phyloP scores from a whole-genome alignment of 2,797 vertebrate genomes.

The Brotula barbata region DNA sequence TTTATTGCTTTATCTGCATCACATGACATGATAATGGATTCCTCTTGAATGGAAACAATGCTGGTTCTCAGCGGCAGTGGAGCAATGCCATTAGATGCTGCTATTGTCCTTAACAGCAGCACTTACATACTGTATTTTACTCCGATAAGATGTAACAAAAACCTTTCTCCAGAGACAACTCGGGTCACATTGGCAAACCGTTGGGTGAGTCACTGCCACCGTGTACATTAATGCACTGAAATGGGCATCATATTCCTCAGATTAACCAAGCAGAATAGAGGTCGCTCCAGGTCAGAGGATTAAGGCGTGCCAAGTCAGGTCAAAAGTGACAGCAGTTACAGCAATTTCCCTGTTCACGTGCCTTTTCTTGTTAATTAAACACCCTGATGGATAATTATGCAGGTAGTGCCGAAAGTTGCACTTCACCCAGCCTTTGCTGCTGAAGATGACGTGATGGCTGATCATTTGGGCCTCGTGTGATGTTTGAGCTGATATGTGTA shows the following conservation, averaged over 20 bases:
- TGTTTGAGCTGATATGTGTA: conserved; percentile 1
- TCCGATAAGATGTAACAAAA: conserved; percentile 30
- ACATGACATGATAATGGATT: too few relatives aligned
- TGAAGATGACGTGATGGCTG: conserved; percentile 18
- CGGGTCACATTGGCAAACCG: conserved; percentile 23
- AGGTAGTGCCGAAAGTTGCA: background rate
- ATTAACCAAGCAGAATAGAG: background rate
- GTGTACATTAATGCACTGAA: conserved; percentile 6
- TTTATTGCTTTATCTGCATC: too few relatives aligned
- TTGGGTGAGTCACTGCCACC: conserved; percentile 34
- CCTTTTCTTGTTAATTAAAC: conserved; percentile 30
- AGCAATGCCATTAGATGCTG: too few relatives aligned
- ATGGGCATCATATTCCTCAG: background rate
- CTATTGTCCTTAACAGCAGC: too few relatives aligned
- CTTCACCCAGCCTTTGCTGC: background rate
- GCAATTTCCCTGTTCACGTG: conserved; percentile 1
- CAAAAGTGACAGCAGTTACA: conserved; percentile 16
- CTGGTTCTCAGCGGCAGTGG: too few relatives aligned
- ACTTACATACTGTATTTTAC: too few relatives aligned
- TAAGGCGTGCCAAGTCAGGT: background rate
- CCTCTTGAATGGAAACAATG: too few relatives aligned
- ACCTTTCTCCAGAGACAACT: conserved; percentile 15
- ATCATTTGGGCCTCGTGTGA: conserved; percentile 10
- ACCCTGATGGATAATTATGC: conserved; percentile 8
- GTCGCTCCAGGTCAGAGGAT: conserved; percentile 4